A percentile compares a stretch with the other conserved stretches of the same genome.
Conservation (phyloP, 53 echinoderm and acorn worm species). For the Zoroaster sp. region DNA sequence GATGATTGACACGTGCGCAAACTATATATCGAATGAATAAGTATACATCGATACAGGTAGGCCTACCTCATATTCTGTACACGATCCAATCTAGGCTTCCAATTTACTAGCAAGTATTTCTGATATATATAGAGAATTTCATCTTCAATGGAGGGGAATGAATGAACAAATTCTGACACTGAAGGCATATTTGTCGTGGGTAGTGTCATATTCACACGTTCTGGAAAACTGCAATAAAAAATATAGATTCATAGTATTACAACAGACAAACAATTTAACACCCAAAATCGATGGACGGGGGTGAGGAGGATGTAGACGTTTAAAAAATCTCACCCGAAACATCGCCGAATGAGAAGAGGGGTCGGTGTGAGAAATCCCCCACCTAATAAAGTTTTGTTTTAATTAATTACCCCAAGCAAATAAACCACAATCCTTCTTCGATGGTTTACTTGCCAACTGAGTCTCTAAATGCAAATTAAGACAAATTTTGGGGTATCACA, state of each 20-base stretch:
- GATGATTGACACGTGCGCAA: background rate
- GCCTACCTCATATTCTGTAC: background rate
- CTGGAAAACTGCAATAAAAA: background rate
- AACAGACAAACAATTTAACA: background rate
- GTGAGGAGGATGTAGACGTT: too few species aligned
- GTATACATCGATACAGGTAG: background rate
- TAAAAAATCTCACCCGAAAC: too few species aligned
- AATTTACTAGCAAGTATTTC: slow-evolving; percentile 10
- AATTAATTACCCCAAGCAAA: too few species aligned
- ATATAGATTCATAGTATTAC: background rate
- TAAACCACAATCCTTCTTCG: too few species aligned
- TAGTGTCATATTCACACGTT: background rate
- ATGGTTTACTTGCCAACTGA: too few species aligned
- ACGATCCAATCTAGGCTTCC: background rate
- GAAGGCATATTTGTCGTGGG: background rate
- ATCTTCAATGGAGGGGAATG: slow-evolving; percentile 13
- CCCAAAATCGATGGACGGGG: too few species aligned
- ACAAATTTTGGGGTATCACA: too few species aligned
- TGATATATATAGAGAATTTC: slow-evolving; percentile 26
- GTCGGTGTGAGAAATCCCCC: too few species aligned
- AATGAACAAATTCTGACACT: background rate
- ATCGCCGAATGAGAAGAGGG: too few species aligned
- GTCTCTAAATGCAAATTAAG: too few species aligned
- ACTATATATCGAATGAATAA: too few species aligned
- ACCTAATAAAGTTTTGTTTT: too few species aligned